Conservation (phyloP, 2,797 vertebrate species). For the Capromys pilorides region DNA sequence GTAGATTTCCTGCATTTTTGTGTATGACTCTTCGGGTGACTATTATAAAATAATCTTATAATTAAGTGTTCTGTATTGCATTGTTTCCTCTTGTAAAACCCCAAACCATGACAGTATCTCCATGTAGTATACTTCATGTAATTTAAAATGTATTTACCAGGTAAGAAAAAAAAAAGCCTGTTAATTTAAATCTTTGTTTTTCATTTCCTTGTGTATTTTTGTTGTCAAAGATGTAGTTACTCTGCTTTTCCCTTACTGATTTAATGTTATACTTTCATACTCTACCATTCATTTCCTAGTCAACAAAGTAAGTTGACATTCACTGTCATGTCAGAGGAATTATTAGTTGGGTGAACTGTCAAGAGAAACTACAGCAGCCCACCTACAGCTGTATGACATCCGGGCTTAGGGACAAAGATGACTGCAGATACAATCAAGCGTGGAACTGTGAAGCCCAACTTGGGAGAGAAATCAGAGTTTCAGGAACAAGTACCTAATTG, state of each 20-base stretch:
- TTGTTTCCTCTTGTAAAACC: too few relatives aligned
- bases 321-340: not conserved
- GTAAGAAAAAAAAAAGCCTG: constrained; percentile 21
- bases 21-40: too few relatives aligned
- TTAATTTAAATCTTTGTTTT: constrained; percentile 55
- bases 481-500: not conserved
- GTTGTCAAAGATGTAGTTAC: constrained; percentile 4
- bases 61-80: too few relatives aligned
- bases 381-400: not conserved
- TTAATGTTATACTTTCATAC: not conserved
- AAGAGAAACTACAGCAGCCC: not conserved
- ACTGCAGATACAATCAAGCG: not conserved
- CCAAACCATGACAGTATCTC: not conserved
- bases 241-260: not conserved
- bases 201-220: not conserved
- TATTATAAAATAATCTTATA: too few relatives aligned
- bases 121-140: not conserved
- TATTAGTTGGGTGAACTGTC: not conserved
- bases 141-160: constrained; percentile 27
- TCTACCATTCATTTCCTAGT: constrained; percentile 44
- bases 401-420: not conserved
- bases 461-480: constrained; percentile 14
- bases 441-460: not conserved
- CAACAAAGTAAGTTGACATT: constrained; percentile 24
- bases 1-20: too few relatives aligned